Conservation (phyloP, 2,797 vertebrate species). For the Fistularia tabacaria region DNA sequence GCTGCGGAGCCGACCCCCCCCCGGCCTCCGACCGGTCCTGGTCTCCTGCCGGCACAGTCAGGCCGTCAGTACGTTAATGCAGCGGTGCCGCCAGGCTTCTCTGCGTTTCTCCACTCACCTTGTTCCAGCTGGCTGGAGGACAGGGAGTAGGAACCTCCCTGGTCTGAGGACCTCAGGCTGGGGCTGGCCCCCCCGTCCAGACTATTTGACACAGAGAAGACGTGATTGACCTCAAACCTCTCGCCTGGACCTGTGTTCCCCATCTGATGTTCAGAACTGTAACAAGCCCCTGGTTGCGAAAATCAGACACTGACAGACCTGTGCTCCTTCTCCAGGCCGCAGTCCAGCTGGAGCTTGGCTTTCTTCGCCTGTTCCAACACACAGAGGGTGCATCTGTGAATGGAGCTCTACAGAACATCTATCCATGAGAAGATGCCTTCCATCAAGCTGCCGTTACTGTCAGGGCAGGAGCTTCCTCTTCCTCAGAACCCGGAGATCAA, state of each 20-base stretch:
- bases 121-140: constrained; percentile 78
- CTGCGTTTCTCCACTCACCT: constrained; percentile 68
- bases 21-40: constrained; percentile 54
- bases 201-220: constrained; percentile 34
- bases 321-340: constrained; percentile 76
- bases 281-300: too few species aligned
- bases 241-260: too few species aligned
- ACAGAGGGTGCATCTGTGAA: constrained; percentile 15
- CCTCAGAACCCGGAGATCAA: background rate
- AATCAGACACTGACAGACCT: constrained; percentile 66
- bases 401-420: background rate
- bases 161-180: constrained; percentile 74
- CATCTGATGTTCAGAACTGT: too few species aligned
- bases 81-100: background rate
- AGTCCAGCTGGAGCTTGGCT: constrained; percentile 81
- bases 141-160: constrained; percentile 78
- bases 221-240: too few species aligned
- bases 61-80: background rate
- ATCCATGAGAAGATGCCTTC: background rate
- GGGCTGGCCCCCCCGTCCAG: constrained; percentile 63
- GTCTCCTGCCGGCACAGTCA: constrained; percentile 38
- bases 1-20: constrained; percentile 39
- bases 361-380: constrained; percentile 84
- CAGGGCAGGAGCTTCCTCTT: too few species aligned
- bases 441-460: background rate